Conservation (phyloP, 2,797 vertebrate species). For the Pachyuromys duprasi region DNA sequence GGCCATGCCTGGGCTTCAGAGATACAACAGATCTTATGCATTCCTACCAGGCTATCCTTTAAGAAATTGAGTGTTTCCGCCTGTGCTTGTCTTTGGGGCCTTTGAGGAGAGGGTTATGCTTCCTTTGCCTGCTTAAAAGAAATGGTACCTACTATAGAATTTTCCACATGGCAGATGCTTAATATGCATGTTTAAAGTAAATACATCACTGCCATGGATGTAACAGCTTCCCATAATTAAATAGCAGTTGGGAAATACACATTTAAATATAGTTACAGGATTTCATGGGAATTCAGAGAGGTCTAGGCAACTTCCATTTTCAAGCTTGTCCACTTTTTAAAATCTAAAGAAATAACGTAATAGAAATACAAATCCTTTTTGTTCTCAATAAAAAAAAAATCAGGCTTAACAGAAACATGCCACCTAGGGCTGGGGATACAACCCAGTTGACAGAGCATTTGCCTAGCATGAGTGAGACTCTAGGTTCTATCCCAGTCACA, state of each 20-base stretch:
- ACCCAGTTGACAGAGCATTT: not conserved
- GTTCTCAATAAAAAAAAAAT: not conserved
- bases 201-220: not conserved
- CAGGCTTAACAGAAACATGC: not conserved
- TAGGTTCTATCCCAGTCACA: not conserved
- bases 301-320: conserved; percentile 13
- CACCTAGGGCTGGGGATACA: not conserved
- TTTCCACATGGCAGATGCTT: not conserved
- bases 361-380: not conserved
- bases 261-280: not conserved
- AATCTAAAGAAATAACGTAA: conserved; percentile 41
- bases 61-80: not conserved
- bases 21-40: not conserved
- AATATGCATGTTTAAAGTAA: not conserved
- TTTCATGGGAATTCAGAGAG: not conserved
- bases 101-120: not conserved
- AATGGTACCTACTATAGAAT: not conserved
- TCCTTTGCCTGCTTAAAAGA: not conserved
- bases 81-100: not conserved
- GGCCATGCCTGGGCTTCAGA: not conserved
- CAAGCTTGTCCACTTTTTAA: conserved; percentile 49
- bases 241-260: not conserved
- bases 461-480: not conserved
- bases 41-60: not conserved
- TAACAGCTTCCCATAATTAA: conserved; percentile 13